Conservation (phyloP, 2,888 invertebrate genomes). For the Lithophane leautieri region DNA sequence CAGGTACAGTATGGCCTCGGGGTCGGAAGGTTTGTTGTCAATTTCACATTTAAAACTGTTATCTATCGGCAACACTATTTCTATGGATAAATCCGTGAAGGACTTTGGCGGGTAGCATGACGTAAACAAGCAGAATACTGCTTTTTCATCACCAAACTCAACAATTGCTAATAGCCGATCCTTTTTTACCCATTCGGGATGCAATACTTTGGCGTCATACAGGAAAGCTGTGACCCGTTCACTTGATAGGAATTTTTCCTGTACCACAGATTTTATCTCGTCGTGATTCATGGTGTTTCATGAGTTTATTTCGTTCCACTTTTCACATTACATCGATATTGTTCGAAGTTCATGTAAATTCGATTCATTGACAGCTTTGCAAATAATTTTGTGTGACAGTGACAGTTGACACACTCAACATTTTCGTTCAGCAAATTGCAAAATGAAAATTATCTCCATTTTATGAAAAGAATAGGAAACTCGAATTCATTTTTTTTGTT, state of each 20-base stretch:
- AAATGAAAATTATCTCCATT: neutral
- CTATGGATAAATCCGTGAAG: constrained; percentile 94
- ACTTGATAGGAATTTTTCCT: constrained; percentile 88
- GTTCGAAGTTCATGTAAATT: constrained; percentile 61
- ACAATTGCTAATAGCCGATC: constrained; percentile 87
- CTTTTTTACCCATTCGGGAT: constrained; percentile 86
- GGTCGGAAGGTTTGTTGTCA: constrained; percentile 91
- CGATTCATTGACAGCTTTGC: constrained; percentile 67
- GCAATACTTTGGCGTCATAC: constrained; percentile 86
- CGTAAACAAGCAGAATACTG: constrained; percentile 87
- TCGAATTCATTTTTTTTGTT: too few species aligned
- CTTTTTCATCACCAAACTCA: constrained; percentile 88
- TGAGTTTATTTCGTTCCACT: constrained; percentile 56
- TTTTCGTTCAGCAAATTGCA: constrained; percentile 42
- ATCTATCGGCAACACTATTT: constrained; percentile 95
- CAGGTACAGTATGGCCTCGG: constrained; percentile 88
- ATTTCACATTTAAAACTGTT: constrained; percentile 94
- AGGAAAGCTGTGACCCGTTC: constrained; percentile 87
- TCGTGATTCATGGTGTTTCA: constrained; percentile 86
- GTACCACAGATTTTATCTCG: constrained; percentile 86
- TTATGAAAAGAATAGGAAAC: too few species aligned
- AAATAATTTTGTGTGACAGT: constrained; percentile 48
- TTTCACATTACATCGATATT: constrained; percentile 58
- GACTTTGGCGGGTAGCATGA: constrained; percentile 92
- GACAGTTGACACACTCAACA: constrained; percentile 49